Evolutionary conservation across 2,888 invertebrate species (phyloP).

Genomic region (Brachyopa scutellaris): DNA sequence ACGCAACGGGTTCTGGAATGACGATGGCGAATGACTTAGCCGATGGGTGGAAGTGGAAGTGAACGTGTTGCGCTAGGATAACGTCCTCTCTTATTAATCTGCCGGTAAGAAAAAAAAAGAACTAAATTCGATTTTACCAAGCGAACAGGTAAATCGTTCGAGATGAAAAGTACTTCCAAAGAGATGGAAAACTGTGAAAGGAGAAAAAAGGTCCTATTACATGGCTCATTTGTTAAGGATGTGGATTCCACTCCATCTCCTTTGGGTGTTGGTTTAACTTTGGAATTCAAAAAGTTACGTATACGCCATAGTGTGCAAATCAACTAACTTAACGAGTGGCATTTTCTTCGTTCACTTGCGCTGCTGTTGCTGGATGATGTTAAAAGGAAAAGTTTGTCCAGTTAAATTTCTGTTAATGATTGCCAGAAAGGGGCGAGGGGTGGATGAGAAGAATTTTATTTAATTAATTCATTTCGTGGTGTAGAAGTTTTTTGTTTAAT

Average conservation of each 20-base stretch:
- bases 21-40: constrained; percentile 40
- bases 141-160: constrained; percentile 47
- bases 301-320: constrained; percentile 65
- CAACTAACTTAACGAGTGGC: constrained; percentile 62
- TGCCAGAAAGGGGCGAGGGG: not conserved
- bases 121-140: constrained; percentile 50
- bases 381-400: constrained; percentile 19
- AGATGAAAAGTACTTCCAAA: constrained; percentile 31
- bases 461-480: constrained; percentile 69
- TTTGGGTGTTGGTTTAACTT: constrained; percentile 9
- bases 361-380: constrained; percentile 14
- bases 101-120: not conserved
- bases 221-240: constrained; percentile 68
- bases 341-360: constrained; percentile 41
- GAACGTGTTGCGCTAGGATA: constrained; percentile 42
- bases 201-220: constrained; percentile 39
- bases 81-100: constrained; percentile 34
- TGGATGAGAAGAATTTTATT: constrained; percentile 49
- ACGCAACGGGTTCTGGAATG: constrained; percentile 29
- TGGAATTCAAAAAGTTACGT: constrained; percentile 49
- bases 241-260: constrained; percentile 16
- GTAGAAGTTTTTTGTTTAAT: constrained; percentile 50
- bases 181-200: constrained; percentile 9
- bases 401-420: not conserved
- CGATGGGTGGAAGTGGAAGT: too few relatives aligned